Conservation (phyloP, 1,140 invertebrate species). For the Grapholita molesta region DNA sequence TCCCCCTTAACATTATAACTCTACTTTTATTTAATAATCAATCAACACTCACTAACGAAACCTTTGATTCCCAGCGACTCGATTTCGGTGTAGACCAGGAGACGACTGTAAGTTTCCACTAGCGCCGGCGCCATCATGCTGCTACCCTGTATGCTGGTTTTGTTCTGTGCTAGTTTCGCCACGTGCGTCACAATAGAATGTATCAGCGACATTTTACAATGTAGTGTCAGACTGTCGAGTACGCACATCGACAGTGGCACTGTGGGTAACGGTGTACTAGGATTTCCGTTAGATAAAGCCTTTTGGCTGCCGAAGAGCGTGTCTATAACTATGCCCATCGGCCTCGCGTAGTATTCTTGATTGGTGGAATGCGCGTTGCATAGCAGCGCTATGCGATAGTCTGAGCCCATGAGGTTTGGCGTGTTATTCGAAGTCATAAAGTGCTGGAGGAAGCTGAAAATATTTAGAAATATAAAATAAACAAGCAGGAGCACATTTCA, state of each 20-base stretch:
- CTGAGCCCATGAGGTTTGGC: conserved; percentile 84
- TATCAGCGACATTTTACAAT: conserved; percentile 98
- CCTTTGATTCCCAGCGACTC: conserved; percentile 98
- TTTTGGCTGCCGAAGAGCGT: conserved; percentile 89
- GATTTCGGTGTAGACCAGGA: conserved; percentile 97
- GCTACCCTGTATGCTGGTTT: conserved; percentile 83
- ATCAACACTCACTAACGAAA: conserved; percentile 89
- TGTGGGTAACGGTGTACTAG: conserved; percentile 80
- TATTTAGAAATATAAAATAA: not conserved
- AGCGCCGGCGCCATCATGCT: conserved; percentile 91
- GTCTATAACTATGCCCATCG: conserved; percentile 94
- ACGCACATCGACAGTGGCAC: conserved; percentile 94
- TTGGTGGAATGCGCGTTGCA: conserved; percentile 97
- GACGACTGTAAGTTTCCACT: conserved; percentile 95
- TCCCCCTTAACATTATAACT: conserved; percentile 15
- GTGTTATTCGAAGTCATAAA: conserved; percentile 85
- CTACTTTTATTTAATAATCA: conserved; percentile 21
- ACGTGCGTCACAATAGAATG: conserved; percentile 95
- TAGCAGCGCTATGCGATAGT: conserved; percentile 93
- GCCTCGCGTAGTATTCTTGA: conserved; percentile 89
- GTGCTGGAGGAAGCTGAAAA: conserved; percentile 88
- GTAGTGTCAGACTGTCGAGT: conserved; percentile 96
- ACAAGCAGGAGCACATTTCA: too few species aligned
- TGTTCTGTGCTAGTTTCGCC: conserved; percentile 91
- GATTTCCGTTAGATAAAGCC: conserved; percentile 75